Conservation (phyloP, 2,888 invertebrate species). For the Pyrocoelia pectoralis region DNA sequence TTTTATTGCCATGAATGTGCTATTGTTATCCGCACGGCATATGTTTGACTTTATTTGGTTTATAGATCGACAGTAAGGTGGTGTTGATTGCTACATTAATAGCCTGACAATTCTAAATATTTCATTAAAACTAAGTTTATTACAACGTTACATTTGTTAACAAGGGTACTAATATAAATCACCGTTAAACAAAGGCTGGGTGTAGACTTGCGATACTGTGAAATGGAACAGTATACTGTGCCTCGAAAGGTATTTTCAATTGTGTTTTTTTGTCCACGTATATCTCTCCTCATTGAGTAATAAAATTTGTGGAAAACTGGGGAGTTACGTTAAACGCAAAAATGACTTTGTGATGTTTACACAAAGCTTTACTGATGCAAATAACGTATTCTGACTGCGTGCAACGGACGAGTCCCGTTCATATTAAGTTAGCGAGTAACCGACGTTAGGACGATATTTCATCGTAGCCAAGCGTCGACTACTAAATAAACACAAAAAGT, state of each 20-base stretch:
- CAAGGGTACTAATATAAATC: conserved; percentile 32
- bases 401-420: conserved; percentile 42
- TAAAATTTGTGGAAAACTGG: conserved; percentile 25
- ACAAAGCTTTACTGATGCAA: conserved; percentile 36
- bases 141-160: conserved; percentile 31
- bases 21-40: not conserved
- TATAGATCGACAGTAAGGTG: not conserved
- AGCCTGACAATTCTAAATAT: conserved; percentile 5
- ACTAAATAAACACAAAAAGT: conserved; percentile 47
- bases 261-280: conserved; percentile 17
- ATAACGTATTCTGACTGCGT: conserved; percentile 48
- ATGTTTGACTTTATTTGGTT: too few relatives aligned
- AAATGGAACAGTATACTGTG: conserved; percentile 22
- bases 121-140: conserved; percentile 28
- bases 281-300: conserved; percentile 28
- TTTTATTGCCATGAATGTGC: not conserved
- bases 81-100: conserved; percentile 1
- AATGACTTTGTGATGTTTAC: conserved; percentile 35
- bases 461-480: conserved; percentile 48
- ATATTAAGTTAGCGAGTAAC: conserved; percentile 51
- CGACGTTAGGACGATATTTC: conserved; percentile 51
- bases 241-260: conserved; percentile 25
- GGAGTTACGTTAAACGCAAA: conserved; percentile 33
- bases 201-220: conserved; percentile 34
- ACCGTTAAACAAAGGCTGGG: conserved; percentile 31